Evolutionary conservation across 2,113 vertebrate genomes (phyloP).

Genomic region (Hypanus sabinus): DNA sequence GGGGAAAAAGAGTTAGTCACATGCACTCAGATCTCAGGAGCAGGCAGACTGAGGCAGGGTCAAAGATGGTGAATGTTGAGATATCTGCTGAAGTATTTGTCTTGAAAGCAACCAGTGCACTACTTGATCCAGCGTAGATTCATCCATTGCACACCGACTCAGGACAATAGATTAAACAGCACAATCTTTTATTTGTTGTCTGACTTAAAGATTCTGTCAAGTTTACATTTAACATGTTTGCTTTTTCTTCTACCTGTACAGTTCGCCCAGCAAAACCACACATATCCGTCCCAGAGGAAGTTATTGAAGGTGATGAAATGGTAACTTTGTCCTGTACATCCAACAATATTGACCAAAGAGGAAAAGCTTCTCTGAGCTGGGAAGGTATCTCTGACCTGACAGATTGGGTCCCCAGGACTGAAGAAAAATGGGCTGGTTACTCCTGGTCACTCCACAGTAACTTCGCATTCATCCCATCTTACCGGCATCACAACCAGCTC

Average conservation of each 20-base stretch:
- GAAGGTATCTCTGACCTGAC: constrained; percentile 20
- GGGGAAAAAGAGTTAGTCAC: neutral
- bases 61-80: neutral
- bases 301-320: constrained; percentile 20
- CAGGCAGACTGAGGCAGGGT: neutral
- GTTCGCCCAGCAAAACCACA: constrained; percentile 8
- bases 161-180: too few relatives aligned
- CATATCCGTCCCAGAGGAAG: neutral
- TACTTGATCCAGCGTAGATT: neutral
- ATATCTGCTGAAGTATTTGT: neutral
- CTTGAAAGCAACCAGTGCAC: neutral
- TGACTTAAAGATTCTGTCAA: neutral
- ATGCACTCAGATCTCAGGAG: neutral
- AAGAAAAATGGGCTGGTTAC: constrained; percentile 20
- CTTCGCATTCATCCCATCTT: neutral
- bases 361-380: neutral
- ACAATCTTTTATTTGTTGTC: neutral
- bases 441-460: constrained; percentile 18
- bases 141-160: neutral
- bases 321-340: neutral
- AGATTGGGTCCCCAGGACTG: neutral
- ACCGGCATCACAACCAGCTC: constrained; percentile 12
- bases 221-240: neutral
- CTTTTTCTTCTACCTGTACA: neutral
- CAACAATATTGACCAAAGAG: constrained; percentile 15